Evolutionary conservation across 2,113 vertebrate species (phyloP).

Genomic region (Vidua macroura): DNA sequence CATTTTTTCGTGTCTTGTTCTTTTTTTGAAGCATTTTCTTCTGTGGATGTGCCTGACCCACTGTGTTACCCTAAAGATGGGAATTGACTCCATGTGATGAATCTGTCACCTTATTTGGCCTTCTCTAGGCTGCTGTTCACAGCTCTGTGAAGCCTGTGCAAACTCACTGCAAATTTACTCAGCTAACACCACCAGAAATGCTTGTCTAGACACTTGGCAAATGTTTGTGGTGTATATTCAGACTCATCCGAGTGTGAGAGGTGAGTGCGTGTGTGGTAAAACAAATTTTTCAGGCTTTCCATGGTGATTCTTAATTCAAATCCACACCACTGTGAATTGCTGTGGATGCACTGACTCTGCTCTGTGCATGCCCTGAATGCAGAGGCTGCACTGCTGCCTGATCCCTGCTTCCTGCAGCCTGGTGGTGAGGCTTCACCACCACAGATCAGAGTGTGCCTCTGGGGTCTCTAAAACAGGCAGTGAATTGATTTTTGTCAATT

Average conservation of each 20-base stretch:
- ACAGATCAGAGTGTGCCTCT: background rate
- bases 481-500: background rate
- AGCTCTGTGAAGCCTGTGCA: background rate
- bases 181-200: background rate
- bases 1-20: background rate
- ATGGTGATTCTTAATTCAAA: background rate
- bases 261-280: background rate
- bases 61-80: background rate
- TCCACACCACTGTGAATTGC: rapidly evolving
- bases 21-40: background rate
- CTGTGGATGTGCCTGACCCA: background rate
- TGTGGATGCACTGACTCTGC: background rate
- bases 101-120: background rate
- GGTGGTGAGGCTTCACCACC: background rate
- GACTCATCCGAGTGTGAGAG: rapidly evolving
- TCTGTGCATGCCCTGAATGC: background rate
- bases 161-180: background rate
- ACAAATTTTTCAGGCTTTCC: background rate
- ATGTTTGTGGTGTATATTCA: background rate
- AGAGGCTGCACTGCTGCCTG: background rate
- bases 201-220: background rate
- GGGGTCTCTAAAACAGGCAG: background rate
- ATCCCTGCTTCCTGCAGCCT: background rate
- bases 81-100: background rate
- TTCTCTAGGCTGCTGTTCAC: background rate